These are phyloP conservation scores for Xenotilapia flavipinnis DNA, from an alignment of 2,113 vertebrate species.

Conservation along the genomic window DNA sequence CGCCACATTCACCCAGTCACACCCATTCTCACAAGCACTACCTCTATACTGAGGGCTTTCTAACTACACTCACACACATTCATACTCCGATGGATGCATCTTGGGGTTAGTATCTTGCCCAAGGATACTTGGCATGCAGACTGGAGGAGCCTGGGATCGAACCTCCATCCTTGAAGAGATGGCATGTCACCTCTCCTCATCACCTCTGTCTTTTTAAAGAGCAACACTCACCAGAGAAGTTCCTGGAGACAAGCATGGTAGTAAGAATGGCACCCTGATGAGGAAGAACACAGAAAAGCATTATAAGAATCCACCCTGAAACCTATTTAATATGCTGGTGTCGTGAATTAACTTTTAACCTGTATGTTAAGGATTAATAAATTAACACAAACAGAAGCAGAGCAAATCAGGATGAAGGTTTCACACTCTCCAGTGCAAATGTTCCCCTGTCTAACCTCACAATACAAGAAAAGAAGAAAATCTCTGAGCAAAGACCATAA, in stretches of 20 bases:
- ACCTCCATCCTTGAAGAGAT: not conserved
- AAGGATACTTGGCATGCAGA: too few species aligned
- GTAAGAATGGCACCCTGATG: conserved; percentile 87
- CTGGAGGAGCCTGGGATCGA: too few species aligned
- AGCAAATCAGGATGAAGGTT: not conserved
- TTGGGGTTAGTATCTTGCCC: too few species aligned
- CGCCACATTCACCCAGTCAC: too few species aligned
- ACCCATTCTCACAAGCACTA: too few species aligned
- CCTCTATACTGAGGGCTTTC: too few species aligned
- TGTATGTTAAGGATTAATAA: not conserved
- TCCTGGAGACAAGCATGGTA: conserved; percentile 92
- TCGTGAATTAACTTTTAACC: not conserved
- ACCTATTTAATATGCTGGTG: not conserved
- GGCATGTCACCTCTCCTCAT: conserved; percentile 9
- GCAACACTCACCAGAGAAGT: conserved; percentile 87
- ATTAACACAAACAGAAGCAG: not conserved
- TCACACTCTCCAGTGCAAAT: not conserved
- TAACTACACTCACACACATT: too few species aligned
- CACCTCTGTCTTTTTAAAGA: not conserved
- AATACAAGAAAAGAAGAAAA: not conserved
- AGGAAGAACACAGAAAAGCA: not conserved
- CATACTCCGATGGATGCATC: too few species aligned
- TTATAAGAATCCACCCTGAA: not conserved
- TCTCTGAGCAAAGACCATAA: not conserved
- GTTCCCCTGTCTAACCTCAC: not conserved